A percentile compares a stretch with the other conserved stretches of the same genome.
phyloP scores from a whole-genome alignment of 1,140 invertebrate genomes.

The Hycleus cichorii region DNA sequence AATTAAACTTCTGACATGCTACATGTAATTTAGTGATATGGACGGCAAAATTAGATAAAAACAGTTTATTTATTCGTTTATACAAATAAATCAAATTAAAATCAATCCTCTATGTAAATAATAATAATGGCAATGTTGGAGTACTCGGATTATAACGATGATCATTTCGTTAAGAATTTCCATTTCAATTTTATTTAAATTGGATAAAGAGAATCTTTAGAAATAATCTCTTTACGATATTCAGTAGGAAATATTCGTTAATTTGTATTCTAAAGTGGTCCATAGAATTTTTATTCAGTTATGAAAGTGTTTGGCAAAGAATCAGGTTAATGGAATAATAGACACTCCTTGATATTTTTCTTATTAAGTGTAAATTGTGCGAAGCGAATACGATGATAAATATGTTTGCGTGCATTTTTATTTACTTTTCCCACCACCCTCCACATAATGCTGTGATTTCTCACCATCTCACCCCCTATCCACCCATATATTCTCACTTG shows the following conservation, averaged over 20 bases:
- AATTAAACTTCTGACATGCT: conserved; percentile 10
- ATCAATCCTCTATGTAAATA: too few relatives aligned
- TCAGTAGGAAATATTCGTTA: conserved; percentile 24
- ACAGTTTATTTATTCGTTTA: too few relatives aligned
- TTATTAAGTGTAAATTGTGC: conserved; percentile 13
- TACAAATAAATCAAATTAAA: too few relatives aligned
- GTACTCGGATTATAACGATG: too few relatives aligned
- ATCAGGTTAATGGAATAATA: conserved; percentile 28
- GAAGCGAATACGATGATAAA: conserved; percentile 15
- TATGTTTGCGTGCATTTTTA: conserved; percentile 14
- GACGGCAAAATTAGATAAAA: not conserved
- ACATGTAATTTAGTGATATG: conserved; percentile 13
- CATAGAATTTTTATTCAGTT: conserved; percentile 29
- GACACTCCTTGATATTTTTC: conserved; percentile 23
- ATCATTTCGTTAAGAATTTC: conserved; percentile 27
- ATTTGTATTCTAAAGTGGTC: conserved; percentile 28
- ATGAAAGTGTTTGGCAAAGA: conserved; percentile 15
- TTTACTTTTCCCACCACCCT: conserved; percentile 8
- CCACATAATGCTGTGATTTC: too few relatives aligned
- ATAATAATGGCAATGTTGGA: too few relatives aligned
- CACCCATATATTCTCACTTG: not conserved
- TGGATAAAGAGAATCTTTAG: conserved; percentile 27
- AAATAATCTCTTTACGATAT: conserved; percentile 30
- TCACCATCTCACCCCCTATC: not conserved
- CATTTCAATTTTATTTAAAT: conserved; percentile 28